A percentile compares a stretch with the other conserved stretches of the same genome.
Evolutionary conservation across 2,797 vertebrate genomes (phyloP).

Genomic region (Enteromius fasciolatus): DNA sequence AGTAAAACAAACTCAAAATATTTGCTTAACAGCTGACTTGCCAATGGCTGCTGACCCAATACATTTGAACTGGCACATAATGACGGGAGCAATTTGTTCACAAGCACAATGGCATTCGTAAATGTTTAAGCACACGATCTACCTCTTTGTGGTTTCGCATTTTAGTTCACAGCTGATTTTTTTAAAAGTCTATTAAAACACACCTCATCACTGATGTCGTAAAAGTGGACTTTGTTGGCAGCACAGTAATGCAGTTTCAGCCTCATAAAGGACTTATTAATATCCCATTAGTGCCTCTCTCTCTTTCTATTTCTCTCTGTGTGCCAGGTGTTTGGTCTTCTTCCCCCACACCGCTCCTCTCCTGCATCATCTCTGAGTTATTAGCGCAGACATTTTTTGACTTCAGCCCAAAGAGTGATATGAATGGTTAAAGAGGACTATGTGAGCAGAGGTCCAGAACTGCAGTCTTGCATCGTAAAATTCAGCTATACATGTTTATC

Average conservation of each 20-base stretch:
- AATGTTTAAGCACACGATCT: neutral
- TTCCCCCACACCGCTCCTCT: neutral
- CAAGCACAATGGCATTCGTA: neutral
- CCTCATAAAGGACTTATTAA: conserved; percentile 26
- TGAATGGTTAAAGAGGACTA: conserved; percentile 15
- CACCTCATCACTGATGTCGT: neutral
- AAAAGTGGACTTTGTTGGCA: neutral
- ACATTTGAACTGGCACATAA: neutral
- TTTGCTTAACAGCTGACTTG: neutral
- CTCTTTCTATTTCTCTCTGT: conserved; percentile 2
- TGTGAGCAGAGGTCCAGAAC: conserved; percentile 11
- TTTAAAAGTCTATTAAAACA: neutral
- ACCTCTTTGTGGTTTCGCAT: neutral
- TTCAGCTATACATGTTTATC: conserved; percentile 4
- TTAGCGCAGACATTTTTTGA: neutral
- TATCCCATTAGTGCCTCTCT: conserved; percentile 33
- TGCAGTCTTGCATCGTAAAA: neutral
- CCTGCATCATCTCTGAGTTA: conserved; percentile 11
- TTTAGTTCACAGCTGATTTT: neutral
- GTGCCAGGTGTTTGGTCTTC: conserved; percentile 16
- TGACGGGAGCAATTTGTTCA: neutral
- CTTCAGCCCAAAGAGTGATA: conserved; percentile 8
- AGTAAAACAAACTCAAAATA: neutral
- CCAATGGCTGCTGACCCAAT: neutral
- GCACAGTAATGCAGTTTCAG: neutral